Evolutionary conservation across 2,888 invertebrate genomes (phyloP), one percentile per base, ranked within the genome.

Genomic region (Phaonia tiefii): DNA sequence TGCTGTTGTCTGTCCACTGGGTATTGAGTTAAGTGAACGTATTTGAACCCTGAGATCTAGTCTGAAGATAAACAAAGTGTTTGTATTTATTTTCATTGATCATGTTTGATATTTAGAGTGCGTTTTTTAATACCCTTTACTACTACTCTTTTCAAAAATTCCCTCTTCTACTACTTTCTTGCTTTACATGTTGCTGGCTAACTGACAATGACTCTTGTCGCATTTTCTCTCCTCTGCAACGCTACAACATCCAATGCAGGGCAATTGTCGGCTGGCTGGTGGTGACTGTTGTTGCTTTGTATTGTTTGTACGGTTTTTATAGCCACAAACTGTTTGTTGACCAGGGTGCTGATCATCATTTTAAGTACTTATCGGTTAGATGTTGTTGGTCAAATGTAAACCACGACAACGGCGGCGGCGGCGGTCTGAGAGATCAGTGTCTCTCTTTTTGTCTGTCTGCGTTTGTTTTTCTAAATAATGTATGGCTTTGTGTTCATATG

Each of bases 21-120:
- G n/a, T n/a, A n/a, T n/a, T n/a, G n/a, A n/a, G n/a, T n/a, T n/a
- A 1, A 31, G 4, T 3, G 31, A 31, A 31, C 4, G 20, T 8
- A 5, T 49, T 46, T 17, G 7, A 49, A 20, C 49, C 17, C 49
- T 49, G 49, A 22, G 4, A 49, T 49, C 17, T 2, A 2, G 46
- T 46, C 46, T 15, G 11, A 20, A 51, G 51, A 51, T 54, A 54
- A 25, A 10, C 7, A 20, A 2, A 49, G 49, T 20, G 26, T 72
- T 39, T 70, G 70, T n/a, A n/a, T n/a, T 70, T 58, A 15, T 71
- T 75, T 79, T 46, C 56, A 56, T 75, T 71, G 65, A 63, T 63
- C 60, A 75, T 75, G 79, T 75, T 79, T 79, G 75, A 79, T 79
- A 66, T 79, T 74, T 71, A 75, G 75, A 75, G 74, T 66, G 70